Evolutionary conservation across 2,113 vertebrate genomes (phyloP).

Genomic region (Protobothrops mucrosquamatus): DNA sequence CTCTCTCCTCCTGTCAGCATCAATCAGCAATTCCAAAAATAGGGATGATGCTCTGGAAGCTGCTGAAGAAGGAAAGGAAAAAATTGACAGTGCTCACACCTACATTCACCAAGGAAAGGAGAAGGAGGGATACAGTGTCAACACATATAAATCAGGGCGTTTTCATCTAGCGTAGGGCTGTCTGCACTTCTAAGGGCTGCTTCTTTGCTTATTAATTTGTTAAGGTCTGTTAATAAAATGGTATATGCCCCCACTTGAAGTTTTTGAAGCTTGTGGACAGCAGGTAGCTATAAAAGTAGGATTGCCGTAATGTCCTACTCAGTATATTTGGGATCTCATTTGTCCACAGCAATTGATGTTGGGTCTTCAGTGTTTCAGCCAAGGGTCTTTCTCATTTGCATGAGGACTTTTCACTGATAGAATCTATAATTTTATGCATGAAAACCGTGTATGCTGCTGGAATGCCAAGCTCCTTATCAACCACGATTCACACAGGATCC

Average conservation of each 20-base stretch:
- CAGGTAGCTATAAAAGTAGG: not conserved
- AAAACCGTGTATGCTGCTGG: not conserved
- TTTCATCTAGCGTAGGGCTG: not conserved
- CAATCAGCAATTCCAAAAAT: slow-evolving; percentile 25
- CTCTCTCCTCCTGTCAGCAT: slow-evolving; percentile 24
- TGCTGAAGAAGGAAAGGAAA: slow-evolving; percentile 31
- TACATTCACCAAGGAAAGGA: not conserved
- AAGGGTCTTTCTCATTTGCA: not conserved
- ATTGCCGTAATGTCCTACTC: not conserved
- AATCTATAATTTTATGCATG: not conserved
- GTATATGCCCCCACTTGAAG: not conserved
- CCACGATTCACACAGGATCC: not conserved
- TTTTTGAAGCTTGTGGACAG: not conserved
- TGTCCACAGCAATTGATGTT: not conserved
- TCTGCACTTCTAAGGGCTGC: not conserved
- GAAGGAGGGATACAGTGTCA: not conserved
- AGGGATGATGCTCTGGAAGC: slow-evolving; percentile 17
- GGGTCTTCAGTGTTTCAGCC: not conserved
- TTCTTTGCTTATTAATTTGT: not conserved
- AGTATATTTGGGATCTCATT: not conserved
- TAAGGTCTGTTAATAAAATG: not conserved
- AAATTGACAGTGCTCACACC: not conserved
- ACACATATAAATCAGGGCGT: not conserved
- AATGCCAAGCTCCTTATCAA: not conserved
- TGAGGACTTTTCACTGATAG: not conserved